Evolutionary conservation across 2,888 invertebrate genomes (phyloP), one percentile per base, ranked within the genome.

Genomic region (Poecilobothrus nobilitatus): DNA sequence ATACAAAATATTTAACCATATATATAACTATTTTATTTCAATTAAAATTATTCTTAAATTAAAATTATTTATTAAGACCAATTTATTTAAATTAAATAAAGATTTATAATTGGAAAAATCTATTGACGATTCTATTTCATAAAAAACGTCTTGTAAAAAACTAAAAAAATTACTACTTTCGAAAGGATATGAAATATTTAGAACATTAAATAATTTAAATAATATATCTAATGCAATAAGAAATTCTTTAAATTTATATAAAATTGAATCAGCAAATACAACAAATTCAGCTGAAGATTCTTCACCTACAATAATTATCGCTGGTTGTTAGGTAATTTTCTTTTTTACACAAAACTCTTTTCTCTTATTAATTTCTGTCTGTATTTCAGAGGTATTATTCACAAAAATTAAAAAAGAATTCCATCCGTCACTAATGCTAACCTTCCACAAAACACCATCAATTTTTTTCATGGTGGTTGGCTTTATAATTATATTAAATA

Each of bases 111-210:
- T n/a, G n/a, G n/a, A n/a, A n/a, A n/a, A 27, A 65, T 65, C 33
- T 15, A 34, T 34, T 5, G 65, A 18, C 27, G 34, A 65, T 65
- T 65, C 65, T 33, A 65, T 65, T 65, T 65, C 34, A 33, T 65
- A 65, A 65, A 65, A 65, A 65, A 22, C 27, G 33, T 34, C 34
- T 33, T 65, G 65, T 12, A 65, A 15, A 33, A 65, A 65, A 34
- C 33, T 65, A 27, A 27, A 65, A 65, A 33, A 61, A 15, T 8
- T 15, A n/a, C 7, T 8, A n/a, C 12, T 61, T 61, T 61, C 61
- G 12, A 61, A 61, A 8, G 61, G 12, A 61, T 61, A 61, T 4
- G 15, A 15, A 8, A 61, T 8, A 61, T 61, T 61, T 5, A 61
- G 12, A 61, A 61, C n/a, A 61, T 61, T 8, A 61, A 61, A 61